phyloP scores from a whole-genome alignment of 1,140 invertebrate species.

The Drosophila chauvacae region DNA sequence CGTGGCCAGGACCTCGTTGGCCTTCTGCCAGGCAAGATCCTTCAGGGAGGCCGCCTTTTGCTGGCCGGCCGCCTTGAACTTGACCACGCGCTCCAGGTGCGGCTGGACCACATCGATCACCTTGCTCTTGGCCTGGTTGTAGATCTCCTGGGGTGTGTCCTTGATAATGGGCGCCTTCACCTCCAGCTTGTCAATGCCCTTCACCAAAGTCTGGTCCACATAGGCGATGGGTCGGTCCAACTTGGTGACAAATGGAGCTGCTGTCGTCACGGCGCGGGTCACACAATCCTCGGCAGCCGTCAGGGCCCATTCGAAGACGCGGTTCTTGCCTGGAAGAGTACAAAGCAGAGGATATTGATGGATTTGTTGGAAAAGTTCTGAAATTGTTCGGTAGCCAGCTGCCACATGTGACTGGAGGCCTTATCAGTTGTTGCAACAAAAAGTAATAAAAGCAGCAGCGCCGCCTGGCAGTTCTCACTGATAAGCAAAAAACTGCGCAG shows the following conservation, averaged over 20 bases:
- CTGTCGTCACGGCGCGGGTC: slow-evolving; percentile 86
- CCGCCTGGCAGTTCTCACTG: slow-evolving; percentile 11
- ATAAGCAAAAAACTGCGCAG: slow-evolving; percentile 14
- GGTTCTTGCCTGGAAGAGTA: slow-evolving; percentile 85
- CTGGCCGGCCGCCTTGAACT: slow-evolving; percentile 86
- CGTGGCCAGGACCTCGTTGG: slow-evolving; percentile 88
- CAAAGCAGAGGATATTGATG: neutral
- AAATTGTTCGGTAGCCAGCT: slow-evolving; percentile 1
- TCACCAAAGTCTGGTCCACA: slow-evolving; percentile 88
- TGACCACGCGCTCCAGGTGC: slow-evolving; percentile 87
- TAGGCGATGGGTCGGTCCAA: slow-evolving; percentile 87
- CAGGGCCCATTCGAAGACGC: slow-evolving; percentile 88
- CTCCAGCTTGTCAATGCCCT: slow-evolving; percentile 88
- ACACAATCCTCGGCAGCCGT: slow-evolving; percentile 89
- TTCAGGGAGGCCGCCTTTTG: slow-evolving; percentile 87
- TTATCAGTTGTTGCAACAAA: slow-evolving; percentile 20
- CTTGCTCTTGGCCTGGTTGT: slow-evolving; percentile 88
- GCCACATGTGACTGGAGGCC: slow-evolving; percentile 8
- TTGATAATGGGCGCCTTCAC: slow-evolving; percentile 89
- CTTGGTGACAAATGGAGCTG: slow-evolving; percentile 87
- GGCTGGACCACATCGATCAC: slow-evolving; percentile 88
- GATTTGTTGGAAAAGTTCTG: slow-evolving; percentile 20
- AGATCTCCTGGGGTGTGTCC: slow-evolving; percentile 89
- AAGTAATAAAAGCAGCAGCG: slow-evolving; percentile 5
- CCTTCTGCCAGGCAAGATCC: slow-evolving; percentile 89